Evolutionary conservation across 2,113 vertebrate species (phyloP).

Genomic region (Pungitius pungitius): DNA sequence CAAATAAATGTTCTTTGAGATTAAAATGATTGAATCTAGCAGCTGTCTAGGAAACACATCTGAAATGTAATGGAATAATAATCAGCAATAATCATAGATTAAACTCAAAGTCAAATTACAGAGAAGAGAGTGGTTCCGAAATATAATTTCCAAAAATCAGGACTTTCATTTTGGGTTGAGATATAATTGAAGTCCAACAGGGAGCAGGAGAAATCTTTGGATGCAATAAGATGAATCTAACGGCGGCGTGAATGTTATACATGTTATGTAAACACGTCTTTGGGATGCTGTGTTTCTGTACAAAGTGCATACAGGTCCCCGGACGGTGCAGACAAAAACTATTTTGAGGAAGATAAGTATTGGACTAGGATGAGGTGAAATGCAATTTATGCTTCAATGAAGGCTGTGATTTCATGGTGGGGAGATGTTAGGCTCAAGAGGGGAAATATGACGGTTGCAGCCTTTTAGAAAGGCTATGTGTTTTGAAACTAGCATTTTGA

Average conservation of each 20-base stretch:
- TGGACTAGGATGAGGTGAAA: neutral
- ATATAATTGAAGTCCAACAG: conserved; percentile 15
- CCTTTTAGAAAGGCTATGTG: neutral
- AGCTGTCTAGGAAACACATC: neutral
- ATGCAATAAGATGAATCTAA: conserved; percentile 20
- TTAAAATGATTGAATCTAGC: neutral
- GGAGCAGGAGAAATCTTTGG: neutral
- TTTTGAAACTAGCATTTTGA: neutral
- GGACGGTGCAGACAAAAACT: neutral
- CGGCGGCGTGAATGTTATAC: conserved; percentile 20
- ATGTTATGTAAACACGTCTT: neutral
- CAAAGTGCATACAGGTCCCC: too few species aligned
- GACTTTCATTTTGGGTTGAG: neutral
- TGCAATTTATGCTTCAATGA: conserved; percentile 37
- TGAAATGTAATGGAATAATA: neutral
- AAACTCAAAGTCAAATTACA: neutral
- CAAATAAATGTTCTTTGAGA: neutral
- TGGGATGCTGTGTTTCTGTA: neutral
- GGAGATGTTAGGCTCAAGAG: neutral
- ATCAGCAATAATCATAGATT: neutral
- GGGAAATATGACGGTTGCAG: neutral
- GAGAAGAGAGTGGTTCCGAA: neutral
- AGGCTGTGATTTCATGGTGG: conserved; percentile 9
- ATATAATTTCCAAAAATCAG: neutral
- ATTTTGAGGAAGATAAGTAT: neutral